Base-by-base conservation (phyloP, 2,113 vertebrate genomes). In the Lota lota region DNA sequence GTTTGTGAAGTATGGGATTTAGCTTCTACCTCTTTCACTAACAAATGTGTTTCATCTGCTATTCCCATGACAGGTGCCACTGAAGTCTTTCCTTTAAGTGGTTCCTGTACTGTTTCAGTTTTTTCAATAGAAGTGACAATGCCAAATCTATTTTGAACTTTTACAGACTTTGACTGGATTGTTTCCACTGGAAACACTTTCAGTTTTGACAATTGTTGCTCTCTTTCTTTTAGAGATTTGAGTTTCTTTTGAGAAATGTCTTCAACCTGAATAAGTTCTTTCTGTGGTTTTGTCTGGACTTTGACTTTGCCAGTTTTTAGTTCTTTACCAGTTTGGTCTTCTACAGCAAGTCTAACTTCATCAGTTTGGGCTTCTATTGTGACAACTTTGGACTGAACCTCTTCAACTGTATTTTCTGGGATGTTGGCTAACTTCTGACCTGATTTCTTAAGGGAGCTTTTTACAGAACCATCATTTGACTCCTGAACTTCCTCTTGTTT, bases 311-410 rank as follows among this genome's bases (percentile, higher is more conserved):
- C 57, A 59, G 66, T n/a, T 59, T n/a, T 36, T 40, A 1, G 7
- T 19, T 63, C 19, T 14, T 40, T 22, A 20, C 57, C 19, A 59
- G 18, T 79, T 78, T 63, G 1, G 20, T 63, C 64, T 70, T 17
- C 54, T 36, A 67, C 64, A 67, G 63, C 16, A 7, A 19, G n/a
- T 24, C 18, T 5, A 50, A 76, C 19, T 16, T 5, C 36, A 2
- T 58, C 19, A 18, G 47, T 47, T 22, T 64, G 40, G n/a, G 75
- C 22, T 69, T 79, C 69, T 7, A 79, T n/a, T n/a, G 12, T 1
- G 0, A 64, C 12, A 18, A 57, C 72, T n/a, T 33, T 72, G 12
- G 70, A 65, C 15, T 18, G 69, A 1, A 68, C 17, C 2, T 64
- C 58, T 8, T 51, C 68, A 14, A 58, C 12, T 51, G 11, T 0